Evolutionary conservation across 2,888 invertebrate species (phyloP), one percentile per base, ranked within the genome.

Genomic region (Fragum fragum): DNA sequence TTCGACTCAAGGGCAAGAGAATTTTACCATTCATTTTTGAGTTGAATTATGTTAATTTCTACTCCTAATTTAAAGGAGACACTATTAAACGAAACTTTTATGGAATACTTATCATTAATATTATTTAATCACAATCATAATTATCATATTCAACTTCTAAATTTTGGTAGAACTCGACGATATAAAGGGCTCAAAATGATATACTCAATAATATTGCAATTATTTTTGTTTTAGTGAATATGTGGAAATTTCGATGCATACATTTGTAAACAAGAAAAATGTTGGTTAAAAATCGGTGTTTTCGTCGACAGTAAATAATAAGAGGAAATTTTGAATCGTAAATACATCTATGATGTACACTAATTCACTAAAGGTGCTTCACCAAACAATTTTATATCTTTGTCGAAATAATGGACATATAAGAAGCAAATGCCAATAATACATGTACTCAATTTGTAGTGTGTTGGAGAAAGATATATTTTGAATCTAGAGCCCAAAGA

Each of bases 1-100:
- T 36, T 61, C 23, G 72, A 76, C 36, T 53, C 52, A n/a, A 21
- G 39, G 26, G 47, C 72, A 1, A 53, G 39, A 0, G 55, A 26
- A 21, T n/a, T 14, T 14, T 11, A 26, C 61, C 28, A 11, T 9
- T 59, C 14, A 63, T 47, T 53, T 72, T 63, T 63, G 47, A 47
- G 2, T 9, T 47, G 5, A 5, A 47, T 47, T 47, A 3, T 9
- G 18, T 47, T 47, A 9, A n/a, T 9, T 9, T 39, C 7, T 39
- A 39, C 6, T 9, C 14, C 7, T 9, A 9, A 9, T 39, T 9
- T 9, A 39, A 39, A 39, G 39, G 14, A 39, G 39, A 6, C 39
- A 39, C 14, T 39, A 6, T 6, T 9, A 9, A 14, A 39, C 39
- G 6, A 9, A 39, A 6, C 14, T n/a, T n/a, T n/a, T n/a, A n/a